phyloP scores from a whole-genome alignment of 2,888 invertebrate species.

The Cerceris rybyensis region DNA sequence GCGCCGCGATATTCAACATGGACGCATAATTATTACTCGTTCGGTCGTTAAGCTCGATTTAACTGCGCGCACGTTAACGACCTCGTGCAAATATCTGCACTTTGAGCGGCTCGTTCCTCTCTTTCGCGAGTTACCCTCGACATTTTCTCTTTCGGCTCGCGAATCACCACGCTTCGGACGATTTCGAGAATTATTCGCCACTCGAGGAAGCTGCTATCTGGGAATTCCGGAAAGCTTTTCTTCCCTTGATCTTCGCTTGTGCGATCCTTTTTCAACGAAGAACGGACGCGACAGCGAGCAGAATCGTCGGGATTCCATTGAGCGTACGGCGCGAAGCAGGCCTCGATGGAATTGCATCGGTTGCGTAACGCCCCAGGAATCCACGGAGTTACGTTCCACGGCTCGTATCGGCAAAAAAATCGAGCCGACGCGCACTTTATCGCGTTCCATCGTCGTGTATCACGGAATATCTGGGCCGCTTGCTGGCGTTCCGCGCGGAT shows the following conservation, averaged over 20 bases:
- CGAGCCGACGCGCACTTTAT: neutral
- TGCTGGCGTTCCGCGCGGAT: too few species aligned
- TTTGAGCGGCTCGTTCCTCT: conserved; percentile 31
- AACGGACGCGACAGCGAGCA: neutral
- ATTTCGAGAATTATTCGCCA: neutral
- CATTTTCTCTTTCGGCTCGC: neutral
- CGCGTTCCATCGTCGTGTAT: neutral
- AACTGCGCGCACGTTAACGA: conserved; percentile 31
- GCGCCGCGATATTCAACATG: conserved; percentile 24
- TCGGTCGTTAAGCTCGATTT: conserved; percentile 40
- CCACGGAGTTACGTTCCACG: conserved; percentile 13
- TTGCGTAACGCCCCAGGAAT: conserved; percentile 37
- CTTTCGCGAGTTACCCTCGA: neutral
- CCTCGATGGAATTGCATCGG: conserved; percentile 29
- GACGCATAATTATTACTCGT: conserved; percentile 45
- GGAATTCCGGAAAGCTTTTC: neutral
- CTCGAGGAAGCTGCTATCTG: neutral
- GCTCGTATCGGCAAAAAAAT: conserved; percentile 4
- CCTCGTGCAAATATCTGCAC: conserved; percentile 37
- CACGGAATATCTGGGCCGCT: neutral
- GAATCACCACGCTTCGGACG: neutral
- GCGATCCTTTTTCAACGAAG: neutral
- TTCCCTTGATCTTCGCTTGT: neutral
- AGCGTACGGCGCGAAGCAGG: conserved; percentile 8
- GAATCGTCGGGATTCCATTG: conserved; percentile 39